Evolutionary conservation across 2,113 vertebrate genomes (phyloP).

Genomic region (Ctenomys sociabilis): DNA sequence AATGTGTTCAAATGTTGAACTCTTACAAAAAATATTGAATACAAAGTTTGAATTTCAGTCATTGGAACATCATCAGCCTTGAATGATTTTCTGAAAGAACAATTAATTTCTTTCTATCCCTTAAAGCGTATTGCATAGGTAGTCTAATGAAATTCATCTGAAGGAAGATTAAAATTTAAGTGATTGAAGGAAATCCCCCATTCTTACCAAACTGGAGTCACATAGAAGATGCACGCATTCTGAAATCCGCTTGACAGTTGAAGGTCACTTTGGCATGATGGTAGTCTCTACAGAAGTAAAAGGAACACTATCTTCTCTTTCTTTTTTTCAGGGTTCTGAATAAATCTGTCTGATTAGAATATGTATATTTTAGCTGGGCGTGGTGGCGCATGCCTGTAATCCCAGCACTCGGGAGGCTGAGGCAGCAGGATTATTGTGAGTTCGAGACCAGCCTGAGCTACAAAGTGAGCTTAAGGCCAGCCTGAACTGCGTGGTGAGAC

Average conservation of each 20-base stretch:
- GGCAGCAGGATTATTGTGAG: no score
- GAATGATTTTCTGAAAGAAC: background rate
- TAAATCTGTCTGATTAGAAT: background rate
- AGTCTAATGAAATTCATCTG: background rate
- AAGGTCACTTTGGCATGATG: background rate
- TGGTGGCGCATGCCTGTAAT: no score
- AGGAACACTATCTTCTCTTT: background rate
- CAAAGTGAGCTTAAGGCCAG: no score
- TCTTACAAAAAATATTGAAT: background rate
- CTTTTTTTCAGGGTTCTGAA: background rate
- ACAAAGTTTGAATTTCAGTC: background rate
- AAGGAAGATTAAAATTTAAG: slow-evolving; percentile 2
- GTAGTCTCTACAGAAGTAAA: background rate
- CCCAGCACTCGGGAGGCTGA: no score
- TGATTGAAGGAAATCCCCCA: background rate
- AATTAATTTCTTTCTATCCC: background rate
- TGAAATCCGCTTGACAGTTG: background rate
- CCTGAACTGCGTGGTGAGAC: no score
- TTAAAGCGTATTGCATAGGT: background rate
- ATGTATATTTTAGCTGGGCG: background rate
- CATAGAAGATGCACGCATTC: background rate
- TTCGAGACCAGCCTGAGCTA: no score
- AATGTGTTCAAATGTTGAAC: background rate
- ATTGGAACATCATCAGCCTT: background rate
- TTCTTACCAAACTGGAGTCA: background rate